Conservation (phyloP, 2,888 invertebrate species). For the Anagyrus pseudococci region DNA sequence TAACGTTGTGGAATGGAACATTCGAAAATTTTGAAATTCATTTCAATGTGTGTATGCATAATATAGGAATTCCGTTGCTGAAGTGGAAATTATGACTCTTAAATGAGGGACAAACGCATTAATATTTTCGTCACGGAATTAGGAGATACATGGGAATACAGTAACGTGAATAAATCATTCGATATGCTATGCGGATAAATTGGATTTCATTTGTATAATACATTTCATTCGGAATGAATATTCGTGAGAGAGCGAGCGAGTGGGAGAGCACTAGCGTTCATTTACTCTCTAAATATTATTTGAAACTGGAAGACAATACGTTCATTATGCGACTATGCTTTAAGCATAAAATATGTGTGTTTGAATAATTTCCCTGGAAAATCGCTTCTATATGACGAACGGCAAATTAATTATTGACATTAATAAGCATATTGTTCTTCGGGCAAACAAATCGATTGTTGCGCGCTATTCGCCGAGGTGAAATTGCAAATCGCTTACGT, state of each 20-base stretch:
- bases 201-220: background rate
- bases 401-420: slow-evolving; percentile 4
- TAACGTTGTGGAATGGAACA: too few species aligned
- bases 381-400: background rate
- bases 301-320: slow-evolving; percentile 2
- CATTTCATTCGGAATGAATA: background rate
- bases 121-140: too few species aligned
- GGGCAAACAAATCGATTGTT: slow-evolving; percentile 7
- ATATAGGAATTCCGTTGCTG: too few species aligned
- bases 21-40: too few species aligned
- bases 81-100: too few species aligned
- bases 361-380: background rate
- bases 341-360: background rate
- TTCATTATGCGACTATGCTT: background rate
- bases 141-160: background rate
- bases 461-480: background rate
- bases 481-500: background rate
- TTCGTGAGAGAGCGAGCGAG: too few species aligned
- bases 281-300: background rate
- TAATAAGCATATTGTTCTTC: background rate
- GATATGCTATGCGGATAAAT: background rate
- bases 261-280: background rate
- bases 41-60: too few species aligned
- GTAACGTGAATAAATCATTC: background rate
- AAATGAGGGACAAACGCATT: too few species aligned